phyloP scores from a whole-genome alignment of 2,888 invertebrate genomes.

The Anagyrus pseudococci region DNA sequence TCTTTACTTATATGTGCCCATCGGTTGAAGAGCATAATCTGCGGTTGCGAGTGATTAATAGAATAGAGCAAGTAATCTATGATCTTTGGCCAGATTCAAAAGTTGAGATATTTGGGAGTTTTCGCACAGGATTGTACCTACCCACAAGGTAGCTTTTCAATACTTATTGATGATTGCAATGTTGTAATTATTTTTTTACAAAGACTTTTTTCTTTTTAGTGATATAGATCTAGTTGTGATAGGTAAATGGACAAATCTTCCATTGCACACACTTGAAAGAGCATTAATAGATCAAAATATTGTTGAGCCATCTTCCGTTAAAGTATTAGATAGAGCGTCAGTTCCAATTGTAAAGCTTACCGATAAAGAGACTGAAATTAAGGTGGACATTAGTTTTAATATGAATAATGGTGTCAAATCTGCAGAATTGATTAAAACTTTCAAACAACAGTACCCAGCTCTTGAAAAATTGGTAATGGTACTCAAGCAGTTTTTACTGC shows the following conservation, averaged over 20 bases:
- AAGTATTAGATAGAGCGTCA: slow-evolving; percentile 96
- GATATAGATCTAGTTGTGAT: slow-evolving; percentile 70
- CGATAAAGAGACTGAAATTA: slow-evolving; percentile 81
- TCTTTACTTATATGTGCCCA: slow-evolving; percentile 93
- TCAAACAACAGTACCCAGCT: slow-evolving; percentile 86
- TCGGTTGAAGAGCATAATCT: slow-evolving; percentile 90
- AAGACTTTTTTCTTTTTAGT: slow-evolving; percentile 58
- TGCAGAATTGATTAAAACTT: slow-evolving; percentile 93
- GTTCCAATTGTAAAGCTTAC: slow-evolving; percentile 98
- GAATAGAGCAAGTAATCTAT: slow-evolving; percentile 86
- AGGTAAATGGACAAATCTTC: slow-evolving; percentile 90
- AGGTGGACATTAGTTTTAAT: slow-evolving; percentile 98
- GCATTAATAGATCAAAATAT: slow-evolving; percentile 89
- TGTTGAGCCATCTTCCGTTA: slow-evolving; percentile 87
- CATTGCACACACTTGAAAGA: slow-evolving; percentile 88
- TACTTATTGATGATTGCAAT: too few species aligned
- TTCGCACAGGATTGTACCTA: slow-evolving; percentile 95
- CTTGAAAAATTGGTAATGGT: slow-evolving; percentile 95
- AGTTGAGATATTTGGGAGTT: slow-evolving; percentile 98
- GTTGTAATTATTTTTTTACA: too few species aligned
- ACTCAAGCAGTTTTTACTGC: slow-evolving; percentile 96
- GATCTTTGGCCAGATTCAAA: slow-evolving; percentile 92
- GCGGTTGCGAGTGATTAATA: slow-evolving; percentile 85
- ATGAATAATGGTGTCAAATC: slow-evolving; percentile 98
- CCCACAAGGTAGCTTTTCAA: slow-evolving; percentile 78